phyloP scores from a whole-genome alignment of 2,797 vertebrate genomes.

The Eurystomus glaucurus region DNA sequence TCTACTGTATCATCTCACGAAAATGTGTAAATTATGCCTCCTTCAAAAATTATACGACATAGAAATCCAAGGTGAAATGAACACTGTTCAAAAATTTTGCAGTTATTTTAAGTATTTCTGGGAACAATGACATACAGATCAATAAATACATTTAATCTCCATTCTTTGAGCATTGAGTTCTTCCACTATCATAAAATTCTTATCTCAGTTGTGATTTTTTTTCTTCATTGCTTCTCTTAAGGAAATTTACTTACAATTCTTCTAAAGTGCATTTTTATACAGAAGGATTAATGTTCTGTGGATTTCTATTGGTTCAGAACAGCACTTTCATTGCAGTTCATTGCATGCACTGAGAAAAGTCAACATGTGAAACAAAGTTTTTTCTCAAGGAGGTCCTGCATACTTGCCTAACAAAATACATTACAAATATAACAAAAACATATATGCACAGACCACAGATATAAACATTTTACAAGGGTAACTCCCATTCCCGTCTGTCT shows the following conservation, averaged over 20 bases:
- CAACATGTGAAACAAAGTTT: neutral
- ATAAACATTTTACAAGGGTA: conserved; percentile 49
- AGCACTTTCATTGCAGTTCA: neutral
- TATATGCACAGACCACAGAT: conserved; percentile 42
- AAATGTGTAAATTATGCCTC: neutral
- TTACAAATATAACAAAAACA: conserved; percentile 50
- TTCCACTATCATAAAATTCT: neutral
- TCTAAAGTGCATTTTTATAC: neutral
- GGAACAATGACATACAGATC: neutral
- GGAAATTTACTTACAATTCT: neutral
- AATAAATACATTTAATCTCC: neutral
- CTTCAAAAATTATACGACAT: neutral
- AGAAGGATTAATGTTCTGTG: neutral
- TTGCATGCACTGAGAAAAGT: neutral
- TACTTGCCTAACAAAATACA: conserved; percentile 68
- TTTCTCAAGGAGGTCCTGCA: conserved; percentile 36
- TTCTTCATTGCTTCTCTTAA: neutral
- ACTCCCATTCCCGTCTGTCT: conserved; percentile 43
- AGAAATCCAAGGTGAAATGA: neutral
- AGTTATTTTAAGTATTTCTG: neutral
- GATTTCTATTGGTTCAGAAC: neutral
- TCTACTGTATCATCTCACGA: neutral
- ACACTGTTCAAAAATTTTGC: neutral
- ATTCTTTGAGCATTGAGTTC: neutral
- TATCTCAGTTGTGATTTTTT: neutral